phyloP scores from a whole-genome alignment of 2,888 invertebrate genomes.

The Nephrotoma appendiculata region DNA sequence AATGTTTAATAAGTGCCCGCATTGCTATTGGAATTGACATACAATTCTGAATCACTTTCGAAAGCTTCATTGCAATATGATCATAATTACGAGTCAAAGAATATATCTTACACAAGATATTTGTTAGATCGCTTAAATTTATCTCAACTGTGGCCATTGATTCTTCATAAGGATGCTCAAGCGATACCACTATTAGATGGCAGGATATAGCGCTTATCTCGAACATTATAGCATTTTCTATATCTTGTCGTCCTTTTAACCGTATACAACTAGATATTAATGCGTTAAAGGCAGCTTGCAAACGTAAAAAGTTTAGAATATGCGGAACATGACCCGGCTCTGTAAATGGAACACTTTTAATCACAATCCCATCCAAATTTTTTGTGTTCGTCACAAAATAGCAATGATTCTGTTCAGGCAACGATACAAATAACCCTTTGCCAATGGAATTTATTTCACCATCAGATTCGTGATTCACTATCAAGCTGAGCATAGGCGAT shows the following conservation, averaged over 20 bases:
- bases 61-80: slow-evolving; percentile 29
- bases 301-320: slow-evolving; percentile 68
- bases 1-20: slow-evolving; percentile 70
- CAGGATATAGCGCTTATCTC: slow-evolving; percentile 84
- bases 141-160: slow-evolving; percentile 87
- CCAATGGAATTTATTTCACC: slow-evolving; percentile 57
- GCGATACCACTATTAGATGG: slow-evolving; percentile 75
- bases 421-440: slow-evolving; percentile 72
- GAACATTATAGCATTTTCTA: slow-evolving; percentile 53
- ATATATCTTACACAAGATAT: slow-evolving; percentile 63
- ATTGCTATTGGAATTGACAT: slow-evolving; percentile 88
- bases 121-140: slow-evolving; percentile 65
- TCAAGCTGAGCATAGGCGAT: slow-evolving; percentile 54
- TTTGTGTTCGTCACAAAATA: slow-evolving; percentile 81
- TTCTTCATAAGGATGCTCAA: slow-evolving; percentile 87
- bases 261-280: slow-evolving; percentile 80
- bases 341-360: slow-evolving; percentile 71
- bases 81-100: slow-evolving; percentile 39
- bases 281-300: slow-evolving; percentile 85
- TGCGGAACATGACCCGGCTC: slow-evolving; percentile 86
- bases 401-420: slow-evolving; percentile 88
- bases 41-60: slow-evolving; percentile 68
- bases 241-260: slow-evolving; percentile 53
- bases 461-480: slow-evolving; percentile 63
- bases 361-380: slow-evolving; percentile 39